Base-by-base conservation (phyloP, 1,140 invertebrate genomes). In the Cotesia chilonis region DNA sequence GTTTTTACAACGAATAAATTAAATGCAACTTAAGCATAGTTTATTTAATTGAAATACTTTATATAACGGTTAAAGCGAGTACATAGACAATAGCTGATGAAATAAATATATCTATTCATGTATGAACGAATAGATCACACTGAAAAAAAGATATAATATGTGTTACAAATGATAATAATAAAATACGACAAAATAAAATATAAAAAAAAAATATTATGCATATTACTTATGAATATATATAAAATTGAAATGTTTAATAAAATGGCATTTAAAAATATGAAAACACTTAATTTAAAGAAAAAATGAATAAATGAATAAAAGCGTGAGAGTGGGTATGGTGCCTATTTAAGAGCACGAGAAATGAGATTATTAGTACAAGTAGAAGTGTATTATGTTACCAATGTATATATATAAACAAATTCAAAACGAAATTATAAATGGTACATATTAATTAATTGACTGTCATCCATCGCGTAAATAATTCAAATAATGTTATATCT, bases 1-100 rank as follows among this genome's bases (percentile, higher is more conserved):
- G n/a, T 55, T 55, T 55, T n/a, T n/a, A 55, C 54, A 55, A 55
- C 54, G 54, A 55, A 55, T 55, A 55, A 55, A 55, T 55, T 55
- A 5, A 14, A 14, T 55, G 17, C 17, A n/a, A 17, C n/a, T 55
- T 55, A 55, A 14, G 17, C n/a, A 55, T 55, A 55, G n/a, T 55
- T 55, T 55, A 55, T 55, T 55, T 55, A 14, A 55, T 55, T 17
- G n/a, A 55, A 17, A 55, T n/a, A 12, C 54, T 17, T 55, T 55
- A 14, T n/a, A 55, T 10, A 12, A 17, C n/a, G 54, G 12, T 55
- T 5, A n/a, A 55, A 55, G 17, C n/a, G 17, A 55, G 54, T 14
- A 55, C 12, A 55, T 55, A 55, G 54, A 55, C 54, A 55, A 55
- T 55, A 55, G 54, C 17, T 55, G 41, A 47, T 47, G 41, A 55